Percentiles rank a stretch among this genome's conserved stretches.
Evolutionary conservation across 64 coral and sea anemone species (phyloP).

Genomic region (Stichodactyla mertensii): DNA sequence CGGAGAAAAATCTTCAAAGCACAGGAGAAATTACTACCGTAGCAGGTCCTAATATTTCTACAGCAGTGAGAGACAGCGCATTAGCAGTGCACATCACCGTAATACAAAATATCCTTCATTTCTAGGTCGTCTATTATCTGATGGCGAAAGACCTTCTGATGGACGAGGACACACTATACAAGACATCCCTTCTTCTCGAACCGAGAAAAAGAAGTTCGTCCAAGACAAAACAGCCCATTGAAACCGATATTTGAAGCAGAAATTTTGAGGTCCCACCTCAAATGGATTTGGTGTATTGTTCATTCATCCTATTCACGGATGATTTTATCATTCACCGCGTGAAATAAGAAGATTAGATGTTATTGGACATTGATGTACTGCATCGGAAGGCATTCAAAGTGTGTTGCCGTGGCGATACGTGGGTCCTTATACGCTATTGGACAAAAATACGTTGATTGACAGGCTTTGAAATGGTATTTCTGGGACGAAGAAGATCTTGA

Average conservation of each 20-base stretch:
- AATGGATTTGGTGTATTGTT: not conserved
- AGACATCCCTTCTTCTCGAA: slow-evolving; percentile 75
- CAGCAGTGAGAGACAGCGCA: no score
- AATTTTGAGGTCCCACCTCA: not conserved
- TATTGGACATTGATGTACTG: not conserved
- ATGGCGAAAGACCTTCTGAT: slow-evolving; percentile 64
- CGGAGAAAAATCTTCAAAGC: no score
- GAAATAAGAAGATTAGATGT: not conserved
- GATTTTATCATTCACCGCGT: not conserved
- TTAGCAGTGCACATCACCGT: not conserved
- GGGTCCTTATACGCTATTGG: not conserved
- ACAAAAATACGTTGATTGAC: not conserved
- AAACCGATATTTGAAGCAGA: not conserved
- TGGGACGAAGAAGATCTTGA: no score
- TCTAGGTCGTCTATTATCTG: slow-evolving; percentile 73
- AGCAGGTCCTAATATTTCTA: no score
- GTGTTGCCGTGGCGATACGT: not conserved
- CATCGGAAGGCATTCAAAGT: not conserved
- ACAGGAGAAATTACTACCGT: no score
- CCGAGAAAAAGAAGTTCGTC: slow-evolving; percentile 76
- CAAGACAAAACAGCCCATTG: slow-evolving; percentile 48
- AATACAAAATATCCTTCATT: not conserved
- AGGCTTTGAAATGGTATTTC: not conserved
- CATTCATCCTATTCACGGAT: not conserved
- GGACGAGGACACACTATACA: slow-evolving; percentile 83